Evolutionary conservation across 2,113 vertebrate genomes (phyloP).

Genomic region (Xiphophorus couchianus): DNA sequence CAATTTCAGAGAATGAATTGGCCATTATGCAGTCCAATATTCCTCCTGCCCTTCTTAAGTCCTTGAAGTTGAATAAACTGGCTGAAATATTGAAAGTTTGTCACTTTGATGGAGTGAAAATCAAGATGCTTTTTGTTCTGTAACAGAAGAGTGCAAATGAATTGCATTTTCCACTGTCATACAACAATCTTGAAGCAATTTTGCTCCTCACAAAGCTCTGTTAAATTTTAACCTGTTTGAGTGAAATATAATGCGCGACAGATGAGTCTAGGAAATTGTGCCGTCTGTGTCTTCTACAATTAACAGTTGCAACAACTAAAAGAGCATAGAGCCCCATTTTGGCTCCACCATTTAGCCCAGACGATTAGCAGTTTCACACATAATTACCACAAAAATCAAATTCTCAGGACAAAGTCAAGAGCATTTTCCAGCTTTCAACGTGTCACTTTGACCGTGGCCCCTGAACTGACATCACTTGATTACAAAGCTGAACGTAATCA

Average conservation of each 20-base stretch:
- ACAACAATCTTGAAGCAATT: constrained; percentile 65
- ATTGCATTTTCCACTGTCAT: constrained; percentile 65
- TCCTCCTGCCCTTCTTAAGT: constrained; percentile 63
- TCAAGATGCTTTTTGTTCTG: constrained; percentile 44
- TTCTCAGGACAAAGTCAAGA: constrained; percentile 64
- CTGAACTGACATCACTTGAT: constrained; percentile 42
- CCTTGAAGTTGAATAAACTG: constrained; percentile 70
- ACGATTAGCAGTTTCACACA: constrained; percentile 74
- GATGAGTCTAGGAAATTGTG: constrained; percentile 70
- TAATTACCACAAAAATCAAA: constrained; percentile 68
- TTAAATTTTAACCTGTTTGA: constrained; percentile 71
- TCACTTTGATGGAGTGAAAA: constrained; percentile 64
- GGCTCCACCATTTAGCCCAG: constrained; percentile 61
- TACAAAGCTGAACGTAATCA: constrained; percentile 21
- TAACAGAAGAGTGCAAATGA: constrained; percentile 53
- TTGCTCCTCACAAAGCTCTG: constrained; percentile 63
- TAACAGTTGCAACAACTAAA: constrained; percentile 66
- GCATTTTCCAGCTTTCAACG: constrained; percentile 59
- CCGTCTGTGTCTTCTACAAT: constrained; percentile 69
- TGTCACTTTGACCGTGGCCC: constrained; percentile 69
- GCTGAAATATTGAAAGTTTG: constrained; percentile 74
- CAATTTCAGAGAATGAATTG: constrained; percentile 77
- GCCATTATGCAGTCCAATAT: constrained; percentile 77
- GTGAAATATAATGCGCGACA: constrained; percentile 68
- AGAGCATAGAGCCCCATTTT: constrained; percentile 56